These are phyloP conservation scores for Leptura quadrifasciata DNA, from an alignment of 2,888 invertebrate species.

Conservation along the genomic window DNA sequence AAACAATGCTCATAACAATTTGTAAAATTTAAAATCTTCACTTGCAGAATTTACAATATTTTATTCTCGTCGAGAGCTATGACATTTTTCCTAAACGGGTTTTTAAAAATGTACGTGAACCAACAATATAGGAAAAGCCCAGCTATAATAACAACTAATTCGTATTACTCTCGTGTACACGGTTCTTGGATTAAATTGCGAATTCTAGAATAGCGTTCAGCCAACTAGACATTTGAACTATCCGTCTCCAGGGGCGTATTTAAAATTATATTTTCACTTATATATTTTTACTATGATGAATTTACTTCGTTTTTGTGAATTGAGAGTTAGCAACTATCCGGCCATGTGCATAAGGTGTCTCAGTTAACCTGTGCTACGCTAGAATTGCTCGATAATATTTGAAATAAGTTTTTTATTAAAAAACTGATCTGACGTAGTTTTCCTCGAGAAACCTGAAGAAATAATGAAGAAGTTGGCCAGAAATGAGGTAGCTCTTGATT, in stretches of 20 bases:
- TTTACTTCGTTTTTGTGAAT: too few relatives aligned
- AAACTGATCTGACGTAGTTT: too few relatives aligned
- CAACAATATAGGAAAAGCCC: neutral
- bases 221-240: neutral
- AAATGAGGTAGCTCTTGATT: too few relatives aligned
- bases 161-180: slow-evolving; percentile 1
- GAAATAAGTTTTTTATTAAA: too few relatives aligned
- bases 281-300: too few relatives aligned
- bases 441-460: too few relatives aligned
- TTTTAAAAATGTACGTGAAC: slow-evolving; percentile 11
- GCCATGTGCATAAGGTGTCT: too few relatives aligned
- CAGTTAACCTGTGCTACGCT: too few relatives aligned
- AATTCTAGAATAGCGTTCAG: neutral
- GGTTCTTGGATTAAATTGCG: slow-evolving; percentile 1
- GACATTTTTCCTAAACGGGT: slow-evolving; percentile 14
- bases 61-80: slow-evolving; percentile 9
- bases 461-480: too few relatives aligned
- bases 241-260: neutral
- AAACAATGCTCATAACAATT: slow-evolving; percentile 33
- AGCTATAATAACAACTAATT: slow-evolving; percentile 13
- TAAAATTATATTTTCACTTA: neutral
- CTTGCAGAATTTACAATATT: slow-evolving; percentile 14
- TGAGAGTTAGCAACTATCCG: too few relatives aligned
- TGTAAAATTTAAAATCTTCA: slow-evolving; percentile 32
- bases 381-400: too few relatives aligned